Base-by-base conservation (phyloP, 2,797 vertebrate species). In the Danio choprae region DNA sequence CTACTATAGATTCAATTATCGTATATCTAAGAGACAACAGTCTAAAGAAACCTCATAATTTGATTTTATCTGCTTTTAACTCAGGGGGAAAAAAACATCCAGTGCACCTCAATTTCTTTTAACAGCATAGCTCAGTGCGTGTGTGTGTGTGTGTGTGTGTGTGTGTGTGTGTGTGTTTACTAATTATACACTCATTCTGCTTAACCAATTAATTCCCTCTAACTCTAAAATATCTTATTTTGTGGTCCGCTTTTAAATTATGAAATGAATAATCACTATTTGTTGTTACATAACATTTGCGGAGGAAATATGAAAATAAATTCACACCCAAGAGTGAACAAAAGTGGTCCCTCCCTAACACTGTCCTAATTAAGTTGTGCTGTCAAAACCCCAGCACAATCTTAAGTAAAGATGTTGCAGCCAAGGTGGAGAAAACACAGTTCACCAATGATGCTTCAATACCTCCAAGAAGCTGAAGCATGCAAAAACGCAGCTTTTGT, bases 391-490 rank as follows among this genome's bases (percentile, higher is more conserved):
- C 12, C 4, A 43, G 0, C n/a, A 50, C 12, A 8, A 3, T 36
- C 46, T 50, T 36, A n/a, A n/a, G 11, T 5, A 62, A 6, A 16
- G 12, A 60, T 7, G 11, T 43, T 41, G 51, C n/a, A 18, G 50
- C 29, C 15, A 58, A 12, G 1, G n/a, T 1, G 36, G 1, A 4
- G 22, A 18, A 58, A 63, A 44, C 40, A 12, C 2, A 1, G 44
- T 70, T 70, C 58, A 69, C 46, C 40, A 36, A 10, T 41, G 65
- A 13, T n/a, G 58, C 38, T 40, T 81, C 55, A 53, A 70, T 58
- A 70, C 56, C 12, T 70, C n/a, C 50, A 46, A 80, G 36, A 22
- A 73, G 74, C 41, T 67, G 46, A 62, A 83, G 60, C 16, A 55
- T 62, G 65, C 59, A 75, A 7, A 85, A 73, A 81, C 12, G 7